A percentile compares a stretch with the other conserved stretches of the same genome.
Evolutionary conservation across 2,113 vertebrate species (phyloP).

Genomic region (Tachysurus fulvidraco): DNA sequence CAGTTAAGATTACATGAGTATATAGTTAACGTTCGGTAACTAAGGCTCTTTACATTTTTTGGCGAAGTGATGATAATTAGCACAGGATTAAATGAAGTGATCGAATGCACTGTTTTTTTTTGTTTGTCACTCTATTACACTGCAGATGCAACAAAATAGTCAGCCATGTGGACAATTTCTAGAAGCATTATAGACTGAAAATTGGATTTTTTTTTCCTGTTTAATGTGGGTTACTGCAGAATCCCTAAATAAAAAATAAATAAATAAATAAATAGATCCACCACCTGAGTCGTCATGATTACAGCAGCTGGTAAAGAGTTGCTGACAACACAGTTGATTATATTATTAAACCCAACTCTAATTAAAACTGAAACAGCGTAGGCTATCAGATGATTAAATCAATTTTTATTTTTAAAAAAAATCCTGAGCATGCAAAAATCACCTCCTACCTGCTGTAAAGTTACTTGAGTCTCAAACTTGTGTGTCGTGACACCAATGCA

Average conservation of each 20-base stretch:
- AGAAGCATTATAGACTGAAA: not conserved
- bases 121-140: not conserved
- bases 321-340: not conserved
- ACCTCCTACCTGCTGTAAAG: not conserved
- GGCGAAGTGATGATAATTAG: not conserved
- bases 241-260: not conserved
- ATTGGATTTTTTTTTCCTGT: not conserved
- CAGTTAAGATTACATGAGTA: not conserved
- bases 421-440: not conserved
- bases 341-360: not conserved
- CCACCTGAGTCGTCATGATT: not conserved
- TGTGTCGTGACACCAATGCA: not conserved
- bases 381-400: not conserved
- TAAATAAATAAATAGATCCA: too few species aligned
- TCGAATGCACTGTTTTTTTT: not conserved
- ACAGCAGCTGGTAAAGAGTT: not conserved
- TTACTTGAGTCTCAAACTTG: not conserved
- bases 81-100: not conserved
- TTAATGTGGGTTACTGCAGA: not conserved
- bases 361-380: not conserved
- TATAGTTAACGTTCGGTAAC: not conserved
- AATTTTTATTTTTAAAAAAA: not conserved
- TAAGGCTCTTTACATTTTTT: not conserved
- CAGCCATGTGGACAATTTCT: not conserved
- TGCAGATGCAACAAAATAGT: not conserved